A percentile compares a stretch with the other conserved stretches of the same genome.
Conservation (phyloP, 1,140 invertebrate genomes). For the Vanessa atalanta region DNA sequence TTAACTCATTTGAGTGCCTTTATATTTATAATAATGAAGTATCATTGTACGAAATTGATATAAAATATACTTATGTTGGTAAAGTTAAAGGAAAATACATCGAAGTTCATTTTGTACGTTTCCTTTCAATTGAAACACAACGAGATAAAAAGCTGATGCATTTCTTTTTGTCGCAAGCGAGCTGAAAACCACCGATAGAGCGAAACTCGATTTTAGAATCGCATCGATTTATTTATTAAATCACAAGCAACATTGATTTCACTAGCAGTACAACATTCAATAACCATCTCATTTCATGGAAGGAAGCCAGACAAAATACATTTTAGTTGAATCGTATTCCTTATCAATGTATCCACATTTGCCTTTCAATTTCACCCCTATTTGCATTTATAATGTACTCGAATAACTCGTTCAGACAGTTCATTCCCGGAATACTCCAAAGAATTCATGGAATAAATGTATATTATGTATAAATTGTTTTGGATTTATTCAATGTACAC, state of each 20-base stretch:
- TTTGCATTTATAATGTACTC: conserved; percentile 33
- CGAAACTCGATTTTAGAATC: conserved; percentile 24
- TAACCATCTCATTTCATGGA: conserved; percentile 33
- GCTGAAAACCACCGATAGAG: conserved; percentile 19
- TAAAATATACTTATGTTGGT: not conserved
- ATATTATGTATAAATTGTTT: not conserved
- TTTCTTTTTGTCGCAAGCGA: conserved; percentile 16
- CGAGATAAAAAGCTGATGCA: conserved; percentile 1
- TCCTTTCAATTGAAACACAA: not conserved
- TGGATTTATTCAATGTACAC: not conserved
- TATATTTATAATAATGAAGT: not conserved
- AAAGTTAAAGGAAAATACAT: not conserved
- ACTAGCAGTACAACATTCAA: conserved; percentile 20
- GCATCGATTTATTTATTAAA: conserved; percentile 23
- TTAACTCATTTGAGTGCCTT: not conserved
- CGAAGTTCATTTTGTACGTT: not conserved
- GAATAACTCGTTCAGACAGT: conserved; percentile 24
- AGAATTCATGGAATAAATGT: not conserved
- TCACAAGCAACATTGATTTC: conserved; percentile 31
- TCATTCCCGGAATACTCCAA: conserved; percentile 2
- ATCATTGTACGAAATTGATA: not conserved
- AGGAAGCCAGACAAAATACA: conserved; percentile 15
- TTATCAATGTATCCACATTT: conserved; percentile 35
- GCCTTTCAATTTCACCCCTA: conserved; percentile 33
- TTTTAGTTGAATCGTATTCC: conserved; percentile 25